phyloP scores from a whole-genome alignment of 2,888 invertebrate species.

The Eupsilia transversa region DNA sequence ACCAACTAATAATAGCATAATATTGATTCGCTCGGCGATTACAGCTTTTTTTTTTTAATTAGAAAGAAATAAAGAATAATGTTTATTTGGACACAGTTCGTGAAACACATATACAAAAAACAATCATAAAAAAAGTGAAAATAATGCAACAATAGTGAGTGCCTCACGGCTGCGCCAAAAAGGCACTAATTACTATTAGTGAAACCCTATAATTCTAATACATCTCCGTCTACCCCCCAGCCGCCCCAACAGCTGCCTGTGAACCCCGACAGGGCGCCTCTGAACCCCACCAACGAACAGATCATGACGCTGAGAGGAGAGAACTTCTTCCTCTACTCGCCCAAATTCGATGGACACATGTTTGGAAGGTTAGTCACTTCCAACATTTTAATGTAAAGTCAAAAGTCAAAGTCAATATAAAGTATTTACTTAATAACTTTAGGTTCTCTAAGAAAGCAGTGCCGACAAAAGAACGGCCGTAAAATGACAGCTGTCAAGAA shows the following conservation, averaged over 20 bases:
- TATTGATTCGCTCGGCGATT: no score
- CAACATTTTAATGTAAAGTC: background rate
- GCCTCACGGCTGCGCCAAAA: no score
- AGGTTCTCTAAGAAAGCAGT: background rate
- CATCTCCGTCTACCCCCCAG: slow-evolving; percentile 62
- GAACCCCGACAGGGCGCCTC: slow-evolving; percentile 76
- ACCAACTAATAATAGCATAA: no score
- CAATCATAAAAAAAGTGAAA: no score
- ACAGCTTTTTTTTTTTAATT: no score
- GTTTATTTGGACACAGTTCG: no score
- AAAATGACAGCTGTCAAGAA: background rate
- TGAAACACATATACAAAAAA: no score
- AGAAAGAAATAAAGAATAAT: no score
- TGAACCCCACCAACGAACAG: slow-evolving; percentile 77
- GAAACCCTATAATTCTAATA: no score
- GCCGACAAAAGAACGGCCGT: background rate
- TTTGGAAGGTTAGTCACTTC: slow-evolving; percentile 79
- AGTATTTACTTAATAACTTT: background rate
- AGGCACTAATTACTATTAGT: no score
- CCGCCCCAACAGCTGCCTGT: slow-evolving; percentile 75
- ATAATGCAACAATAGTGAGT: no score
- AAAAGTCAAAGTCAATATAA: background rate
- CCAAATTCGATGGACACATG: slow-evolving; percentile 77
- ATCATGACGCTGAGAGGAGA: slow-evolving; percentile 82
- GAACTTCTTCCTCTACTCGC: slow-evolving; percentile 85